Percentiles rank a stretch among this genome's conserved stretches.
These are phyloP conservation scores for Hippopotamyrus pictus DNA, from an alignment of 2,797 vertebrate species.

Conservation along the genomic window DNA sequence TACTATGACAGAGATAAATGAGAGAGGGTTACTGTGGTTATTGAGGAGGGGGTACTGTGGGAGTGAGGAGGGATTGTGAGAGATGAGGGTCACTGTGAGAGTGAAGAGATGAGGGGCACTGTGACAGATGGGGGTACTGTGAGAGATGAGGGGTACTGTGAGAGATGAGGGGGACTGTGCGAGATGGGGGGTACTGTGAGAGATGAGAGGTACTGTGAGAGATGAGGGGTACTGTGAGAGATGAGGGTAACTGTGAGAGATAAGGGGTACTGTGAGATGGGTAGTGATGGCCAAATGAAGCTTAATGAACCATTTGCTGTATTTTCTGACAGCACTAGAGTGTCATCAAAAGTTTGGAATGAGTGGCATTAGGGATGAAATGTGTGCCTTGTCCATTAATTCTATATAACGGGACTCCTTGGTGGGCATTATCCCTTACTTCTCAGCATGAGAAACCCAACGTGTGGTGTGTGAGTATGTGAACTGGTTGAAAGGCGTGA, in stretches of 20 bases:
- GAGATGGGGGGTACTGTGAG: constrained; percentile 25
- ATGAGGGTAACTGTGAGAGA: too few relatives aligned
- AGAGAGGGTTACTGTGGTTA: not conserved
- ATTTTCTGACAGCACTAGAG: not conserved
- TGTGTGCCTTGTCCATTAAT: not conserved
- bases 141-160: constrained; percentile 37
- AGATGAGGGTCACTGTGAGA: not conserved
- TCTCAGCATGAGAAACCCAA: not conserved
- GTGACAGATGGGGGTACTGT: not conserved
- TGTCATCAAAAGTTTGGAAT: not conserved
- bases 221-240: too few relatives aligned
- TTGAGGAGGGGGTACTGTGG: not conserved
- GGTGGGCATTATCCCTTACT: not conserved
- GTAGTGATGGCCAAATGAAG: not conserved
- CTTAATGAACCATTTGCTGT: not conserved
- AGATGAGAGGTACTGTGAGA: too few relatives aligned
- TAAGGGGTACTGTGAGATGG: not conserved
- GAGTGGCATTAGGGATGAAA: not conserved
- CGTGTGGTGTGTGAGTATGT: not conserved
- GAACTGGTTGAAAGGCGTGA: not conserved
- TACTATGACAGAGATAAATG: not conserved
- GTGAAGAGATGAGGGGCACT: not conserved
- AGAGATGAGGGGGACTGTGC: not conserved
- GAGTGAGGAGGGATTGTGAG: not conserved
- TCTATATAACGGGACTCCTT: not conserved